These are phyloP conservation scores for Eurytoma californica DNA, from an alignment of 2,888 invertebrate species.

Conservation along the genomic window DNA sequence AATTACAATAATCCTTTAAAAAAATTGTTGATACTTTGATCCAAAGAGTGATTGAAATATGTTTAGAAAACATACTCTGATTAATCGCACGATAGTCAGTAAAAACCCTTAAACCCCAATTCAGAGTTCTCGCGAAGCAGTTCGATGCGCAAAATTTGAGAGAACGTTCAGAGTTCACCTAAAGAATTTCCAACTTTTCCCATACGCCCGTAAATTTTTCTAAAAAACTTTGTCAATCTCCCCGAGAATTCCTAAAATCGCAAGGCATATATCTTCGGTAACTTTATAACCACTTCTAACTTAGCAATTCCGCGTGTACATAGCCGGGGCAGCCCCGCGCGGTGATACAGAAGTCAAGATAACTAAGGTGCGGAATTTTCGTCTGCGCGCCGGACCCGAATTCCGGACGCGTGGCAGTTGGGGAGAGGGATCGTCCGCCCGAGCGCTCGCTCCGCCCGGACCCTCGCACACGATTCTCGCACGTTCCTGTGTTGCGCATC, in stretches of 20 bases:
- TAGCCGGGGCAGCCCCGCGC: not conserved
- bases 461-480: not conserved
- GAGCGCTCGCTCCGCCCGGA: constrained; percentile 13
- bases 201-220: constrained; percentile 15
- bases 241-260: constrained; percentile 36
- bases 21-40: too few species aligned
- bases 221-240: constrained; percentile 42
- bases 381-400: not conserved
- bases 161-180: not conserved
- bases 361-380: constrained; percentile 11
- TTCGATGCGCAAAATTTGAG: too few species aligned
- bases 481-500: constrained; percentile 28
- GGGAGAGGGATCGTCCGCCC: constrained; percentile 21
- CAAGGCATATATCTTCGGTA: not conserved
- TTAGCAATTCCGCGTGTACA: too few species aligned
- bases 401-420: too few species aligned
- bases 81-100: too few species aligned
- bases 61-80: not conserved
- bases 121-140: too few species aligned
- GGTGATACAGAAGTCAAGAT: constrained; percentile 14
- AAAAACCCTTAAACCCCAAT: too few species aligned
- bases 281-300: constrained; percentile 16
- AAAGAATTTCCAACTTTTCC: not conserved
- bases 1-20: too few species aligned
- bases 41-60: too few species aligned